phyloP scores from a whole-genome alignment of 2,113 vertebrate species.

The Lamprotornis superbus region DNA sequence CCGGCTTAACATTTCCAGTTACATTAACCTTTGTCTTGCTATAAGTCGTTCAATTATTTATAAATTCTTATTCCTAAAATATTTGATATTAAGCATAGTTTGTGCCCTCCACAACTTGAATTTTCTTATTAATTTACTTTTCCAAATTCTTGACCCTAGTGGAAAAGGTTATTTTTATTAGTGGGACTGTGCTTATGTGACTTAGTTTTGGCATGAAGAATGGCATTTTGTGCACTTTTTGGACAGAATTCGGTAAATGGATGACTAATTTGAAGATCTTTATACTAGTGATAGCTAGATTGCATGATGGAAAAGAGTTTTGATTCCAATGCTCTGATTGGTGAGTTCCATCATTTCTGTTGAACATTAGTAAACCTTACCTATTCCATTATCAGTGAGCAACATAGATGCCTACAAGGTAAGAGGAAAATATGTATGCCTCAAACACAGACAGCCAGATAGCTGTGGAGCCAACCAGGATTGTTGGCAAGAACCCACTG shows the following conservation, averaged over 20 bases:
- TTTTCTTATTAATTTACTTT: background rate
- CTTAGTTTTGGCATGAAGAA: background rate
- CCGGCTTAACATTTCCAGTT: constrained; percentile 9
- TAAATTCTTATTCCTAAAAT: background rate
- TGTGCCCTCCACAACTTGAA: background rate
- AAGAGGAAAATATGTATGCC: background rate
- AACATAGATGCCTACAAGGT: background rate
- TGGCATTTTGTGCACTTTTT: background rate
- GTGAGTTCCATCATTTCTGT: background rate
- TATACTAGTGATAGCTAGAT: background rate
- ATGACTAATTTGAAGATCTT: background rate
- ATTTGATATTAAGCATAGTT: background rate
- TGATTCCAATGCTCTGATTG: background rate
- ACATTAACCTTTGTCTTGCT: constrained; percentile 27
- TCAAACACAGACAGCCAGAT: background rate
- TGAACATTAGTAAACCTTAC: background rate
- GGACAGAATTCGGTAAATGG: background rate
- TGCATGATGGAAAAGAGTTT: background rate
- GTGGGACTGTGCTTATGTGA: background rate
- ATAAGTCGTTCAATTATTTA: background rate
- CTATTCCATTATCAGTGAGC: background rate
- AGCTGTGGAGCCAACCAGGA: background rate
- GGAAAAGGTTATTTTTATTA: background rate
- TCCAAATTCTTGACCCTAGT: background rate
- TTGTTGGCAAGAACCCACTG: background rate